Evolutionary conservation across 2,888 invertebrate genomes (phyloP), one percentile per base, ranked within the genome.

Genomic region (Quadroppia sp.): DNA sequence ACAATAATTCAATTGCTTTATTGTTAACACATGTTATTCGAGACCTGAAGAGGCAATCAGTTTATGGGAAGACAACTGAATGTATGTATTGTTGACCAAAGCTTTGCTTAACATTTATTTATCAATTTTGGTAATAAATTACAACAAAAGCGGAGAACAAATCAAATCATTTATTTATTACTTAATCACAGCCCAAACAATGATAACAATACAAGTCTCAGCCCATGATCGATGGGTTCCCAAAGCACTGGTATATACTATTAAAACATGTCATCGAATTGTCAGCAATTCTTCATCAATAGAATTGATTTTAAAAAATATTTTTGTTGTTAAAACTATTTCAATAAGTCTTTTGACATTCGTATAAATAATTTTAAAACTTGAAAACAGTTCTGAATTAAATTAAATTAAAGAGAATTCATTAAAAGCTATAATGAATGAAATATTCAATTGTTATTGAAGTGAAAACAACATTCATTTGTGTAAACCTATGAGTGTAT

Each of bases 151-250:
- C n/a, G 7, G 23, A 59, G 7, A 30, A 32, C 32, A 59, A 67
- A 67, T 36, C 69, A 11, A 69, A 69, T 69, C 40, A 69, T 69
- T 69, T 42, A 69, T 69, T 45, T 69, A 69, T 69, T 69, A 23
- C 45, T 69, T 69, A 69, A 69, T 69, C 69, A 69, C 69, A 69
- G 42, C 28, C n/a, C 45, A 25, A 69, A 69, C 69, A 69, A 69
- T 69, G 20, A 23, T 23, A 69, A 69, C 69, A 69, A 69, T 69
- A 69, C 23, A 69, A 69, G 59, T 67, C 40, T 7, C 23, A 13
- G 23, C 11, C 17, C 20, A 36, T 69, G 69, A 69, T 69, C 23
- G 69, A 69, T 69, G 69, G 23, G 25, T 25, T 69, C 25, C 7
- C 25, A 40, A 23, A 69, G 45, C 36, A 25, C 23, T 45, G 28